Evolutionary conservation across 2,113 vertebrate species (phyloP).

Genomic region (Pterocles gutturalis): DNA sequence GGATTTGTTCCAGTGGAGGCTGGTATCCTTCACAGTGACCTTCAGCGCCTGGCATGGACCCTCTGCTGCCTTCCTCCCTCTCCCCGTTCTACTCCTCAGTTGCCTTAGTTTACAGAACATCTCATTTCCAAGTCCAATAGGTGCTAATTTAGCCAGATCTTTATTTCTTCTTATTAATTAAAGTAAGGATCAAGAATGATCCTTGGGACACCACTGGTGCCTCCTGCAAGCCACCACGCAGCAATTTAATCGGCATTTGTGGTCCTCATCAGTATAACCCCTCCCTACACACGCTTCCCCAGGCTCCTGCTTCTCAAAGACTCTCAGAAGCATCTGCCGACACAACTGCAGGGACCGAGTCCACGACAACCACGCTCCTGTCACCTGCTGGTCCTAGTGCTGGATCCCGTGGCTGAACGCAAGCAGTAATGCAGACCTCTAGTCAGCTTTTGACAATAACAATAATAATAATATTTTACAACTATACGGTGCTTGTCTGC

Average conservation of each 20-base stretch:
- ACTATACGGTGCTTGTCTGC: fast-evolving
- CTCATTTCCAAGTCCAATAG: not conserved
- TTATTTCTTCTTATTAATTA: not conserved
- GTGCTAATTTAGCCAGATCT: not conserved
- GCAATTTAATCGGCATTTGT: not conserved
- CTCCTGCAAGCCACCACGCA: not conserved
- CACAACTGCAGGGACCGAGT: not conserved
- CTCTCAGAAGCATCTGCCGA: not conserved
- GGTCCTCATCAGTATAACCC: not conserved
- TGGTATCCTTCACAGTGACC: not conserved
- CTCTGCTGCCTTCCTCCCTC: not conserved
- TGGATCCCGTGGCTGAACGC: not conserved
- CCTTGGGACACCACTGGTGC: not conserved
- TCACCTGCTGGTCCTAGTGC: not conserved
- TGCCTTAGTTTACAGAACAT: not conserved
- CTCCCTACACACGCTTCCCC: not conserved
- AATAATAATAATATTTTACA: not conserved
- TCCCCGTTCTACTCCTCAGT: not conserved
- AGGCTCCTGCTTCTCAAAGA: not conserved
- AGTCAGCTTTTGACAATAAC: fast-evolving
- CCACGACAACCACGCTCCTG: not conserved
- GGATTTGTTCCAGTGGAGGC: not conserved
- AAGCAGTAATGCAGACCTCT: not conserved
- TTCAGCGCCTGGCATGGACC: not conserved
- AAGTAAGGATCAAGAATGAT: not conserved